Base-by-base conservation (phyloP, 2,888 invertebrate species). In the Metalampra italica region DNA sequence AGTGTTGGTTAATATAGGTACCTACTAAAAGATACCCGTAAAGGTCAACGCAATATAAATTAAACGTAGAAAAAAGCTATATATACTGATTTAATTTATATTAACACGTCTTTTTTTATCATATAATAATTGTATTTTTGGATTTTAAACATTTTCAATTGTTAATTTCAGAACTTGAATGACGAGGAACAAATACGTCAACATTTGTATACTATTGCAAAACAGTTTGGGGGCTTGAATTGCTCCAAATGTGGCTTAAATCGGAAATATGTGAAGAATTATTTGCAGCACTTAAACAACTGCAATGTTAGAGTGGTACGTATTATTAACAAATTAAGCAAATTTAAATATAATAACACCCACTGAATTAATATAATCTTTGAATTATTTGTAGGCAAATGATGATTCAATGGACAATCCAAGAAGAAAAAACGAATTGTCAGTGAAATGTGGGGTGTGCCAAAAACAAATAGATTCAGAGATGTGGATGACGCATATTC, bases 401-500 rank as follows among this genome's bases (percentile, higher is more conserved):
- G 22, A 22, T 22, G n/a, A n/a, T n/a, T n/a, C n/a, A n/a, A n/a
- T n/a, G n/a, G n/a, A n/a, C n/a, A n/a, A n/a, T n/a, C n/a, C n/a
- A n/a, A 3, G 22, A 3, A 22, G 2, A 22, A 22, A 22, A 22
- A 22, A 5, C 22, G 22, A 22, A 22, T 22, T 5, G 2, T 2
- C 22, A 22, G 49, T 61, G 4, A 59, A 55, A 45, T 76, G 78
- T 50, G 77, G 63, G 1, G 70, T 75, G 29, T 78, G 78, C 50
- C 40, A 50, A 4, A 47, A 57, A 34, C 11, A 36, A n/a, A 14
- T 39, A 14, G 13, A 14, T 4, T 14, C 9, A 1, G 14, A 9
- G 7, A 13, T 14, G 13, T 39, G 81, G 82, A 54, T 68, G 7
- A 55, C 65, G 11, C 82, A 82, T 46, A 71, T 75, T 29, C 55